These are phyloP conservation scores for Montipora efflorescens DNA, from an alignment of 64 coral and sea anemone species.

Conservation along the genomic window DNA sequence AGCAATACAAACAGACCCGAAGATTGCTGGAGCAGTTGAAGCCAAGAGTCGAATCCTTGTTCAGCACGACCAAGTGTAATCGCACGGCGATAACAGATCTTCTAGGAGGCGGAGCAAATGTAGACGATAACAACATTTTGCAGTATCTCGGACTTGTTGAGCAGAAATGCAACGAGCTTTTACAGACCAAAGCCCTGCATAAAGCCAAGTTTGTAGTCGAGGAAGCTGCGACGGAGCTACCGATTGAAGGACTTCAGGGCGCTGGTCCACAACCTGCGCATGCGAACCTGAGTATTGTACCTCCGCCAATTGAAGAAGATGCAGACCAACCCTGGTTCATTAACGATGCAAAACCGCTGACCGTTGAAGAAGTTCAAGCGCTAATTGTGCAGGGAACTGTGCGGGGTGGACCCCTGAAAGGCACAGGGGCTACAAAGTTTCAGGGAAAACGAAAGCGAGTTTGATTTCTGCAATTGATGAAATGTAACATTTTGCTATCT, in stretches of 20 bases:
- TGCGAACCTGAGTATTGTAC: conserved; percentile 62
- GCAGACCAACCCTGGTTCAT: conserved; percentile 21
- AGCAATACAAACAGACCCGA: conserved; percentile 50
- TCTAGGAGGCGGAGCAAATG: conserved; percentile 76
- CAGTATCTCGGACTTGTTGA: conserved; percentile 95
- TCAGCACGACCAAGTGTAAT: conserved; percentile 79
- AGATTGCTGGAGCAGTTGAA: conserved; percentile 77
- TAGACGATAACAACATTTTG: conserved; percentile 90
- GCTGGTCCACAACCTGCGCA: conserved; percentile 59
- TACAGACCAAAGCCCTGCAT: conserved; percentile 76
- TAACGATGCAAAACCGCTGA: conserved; percentile 83
- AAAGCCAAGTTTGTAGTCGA: conserved; percentile 69
- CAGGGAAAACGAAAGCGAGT: conserved; percentile 13
- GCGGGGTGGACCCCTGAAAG: conserved; percentile 18
- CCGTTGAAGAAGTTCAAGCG: conserved; percentile 77
- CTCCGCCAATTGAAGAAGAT: conserved; percentile 85
- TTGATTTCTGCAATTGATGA: background rate
- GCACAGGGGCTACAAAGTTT: conserved; percentile 21
- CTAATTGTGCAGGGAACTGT: conserved; percentile 39
- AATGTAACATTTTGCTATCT: background rate
- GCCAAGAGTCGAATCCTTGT: conserved; percentile 78
- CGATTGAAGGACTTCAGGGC: conserved; percentile 73
- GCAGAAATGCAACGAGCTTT: conserved; percentile 88
- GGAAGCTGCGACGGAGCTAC: conserved; percentile 4
- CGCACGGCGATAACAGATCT: conserved; percentile 75